Evolutionary conservation across 2,888 invertebrate species (phyloP), one percentile per base, ranked within the genome.

Genomic region (Tachina grossa): DNA sequence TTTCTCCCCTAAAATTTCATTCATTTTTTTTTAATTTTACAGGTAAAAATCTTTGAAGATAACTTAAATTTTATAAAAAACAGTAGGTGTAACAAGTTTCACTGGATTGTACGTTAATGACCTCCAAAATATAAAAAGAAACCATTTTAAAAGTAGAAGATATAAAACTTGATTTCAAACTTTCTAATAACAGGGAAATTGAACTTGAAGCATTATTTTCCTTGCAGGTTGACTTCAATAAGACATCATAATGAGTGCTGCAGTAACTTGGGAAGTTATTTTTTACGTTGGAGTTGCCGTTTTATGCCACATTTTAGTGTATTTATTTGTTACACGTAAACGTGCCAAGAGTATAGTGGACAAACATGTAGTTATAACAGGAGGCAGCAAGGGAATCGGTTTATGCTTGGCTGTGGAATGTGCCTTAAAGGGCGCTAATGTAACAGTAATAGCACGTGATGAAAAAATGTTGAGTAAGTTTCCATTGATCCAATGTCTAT

Each of bases 371-470:
- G 94, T 96, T 31, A 94, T 99, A 61, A 98, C 98, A 43, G 99
- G 99, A 59, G 99, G 98, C 13, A 98, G 98, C 0, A 98, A 97
- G 93, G 99, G 99, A 9, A 99, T 99, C 89, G 99, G 99, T 0
- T 96, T 97, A 92, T 95, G 96, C 81, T 92, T 97, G 14, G 98
- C 98, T 0, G 93, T 95, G 41, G 94, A 96, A 90, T 97, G 96
- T 11, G 96, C 96, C 0, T 94, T 94, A 89, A 93, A 94, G 88
- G 99, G 99, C 43, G 98, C 98, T 6, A 94, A 97, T 93, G 97
- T 99, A 1, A 98, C 98, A 0, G 95, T 99, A 72, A 94, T 99
- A 86, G 98, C 99, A 1, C 94, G 99, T 89, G 96, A 98, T 92
- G 90, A 94, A 49, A 93, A 94, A 84, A 95, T 94, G 91, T 93